Evolutionary conservation across 2,113 vertebrate genomes (phyloP).

Genomic region (Rhipidura dahli): DNA sequence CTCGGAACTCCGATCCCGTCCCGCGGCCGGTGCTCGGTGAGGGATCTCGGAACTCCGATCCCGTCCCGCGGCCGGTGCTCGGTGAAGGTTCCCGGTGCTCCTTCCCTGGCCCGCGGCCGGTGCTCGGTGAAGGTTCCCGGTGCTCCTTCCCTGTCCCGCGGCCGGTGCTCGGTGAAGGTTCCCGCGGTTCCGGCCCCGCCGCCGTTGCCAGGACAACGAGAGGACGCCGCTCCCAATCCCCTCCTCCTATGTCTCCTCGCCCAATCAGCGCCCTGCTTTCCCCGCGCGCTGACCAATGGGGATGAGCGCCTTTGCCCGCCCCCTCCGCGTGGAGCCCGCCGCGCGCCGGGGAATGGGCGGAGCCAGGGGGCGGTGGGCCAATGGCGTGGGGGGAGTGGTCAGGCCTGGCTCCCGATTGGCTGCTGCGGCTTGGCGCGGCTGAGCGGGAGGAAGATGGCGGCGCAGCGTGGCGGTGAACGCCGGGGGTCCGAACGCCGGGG

Average conservation of each 20-base stretch:
- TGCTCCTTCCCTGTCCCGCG: accelerated
- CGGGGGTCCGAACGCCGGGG: accelerated
- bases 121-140: not conserved
- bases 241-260: accelerated
- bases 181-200: not conserved
- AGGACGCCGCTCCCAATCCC: not conserved
- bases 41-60: accelerated
- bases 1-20: accelerated
- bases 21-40: not conserved
- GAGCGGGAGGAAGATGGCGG: not conserved
- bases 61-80: too few relatives aligned
- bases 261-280: not conserved
- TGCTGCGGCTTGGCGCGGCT: not conserved
- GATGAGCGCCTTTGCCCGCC: accelerated
- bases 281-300: not conserved
- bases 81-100: not conserved
- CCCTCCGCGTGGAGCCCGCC: accelerated
- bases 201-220: not conserved
- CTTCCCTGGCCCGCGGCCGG: not conserved
- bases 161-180: too few relatives aligned
- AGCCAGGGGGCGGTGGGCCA: accelerated
- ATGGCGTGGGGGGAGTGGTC: accelerated
- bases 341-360: not conserved
- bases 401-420: not conserved
- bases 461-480: not conserved